A percentile compares a stretch with the other conserved stretches of the same genome.
These are phyloP conservation scores for Anthoscopus minutus DNA, from an alignment of 2,113 vertebrate genomes.

Conservation along the genomic window DNA sequence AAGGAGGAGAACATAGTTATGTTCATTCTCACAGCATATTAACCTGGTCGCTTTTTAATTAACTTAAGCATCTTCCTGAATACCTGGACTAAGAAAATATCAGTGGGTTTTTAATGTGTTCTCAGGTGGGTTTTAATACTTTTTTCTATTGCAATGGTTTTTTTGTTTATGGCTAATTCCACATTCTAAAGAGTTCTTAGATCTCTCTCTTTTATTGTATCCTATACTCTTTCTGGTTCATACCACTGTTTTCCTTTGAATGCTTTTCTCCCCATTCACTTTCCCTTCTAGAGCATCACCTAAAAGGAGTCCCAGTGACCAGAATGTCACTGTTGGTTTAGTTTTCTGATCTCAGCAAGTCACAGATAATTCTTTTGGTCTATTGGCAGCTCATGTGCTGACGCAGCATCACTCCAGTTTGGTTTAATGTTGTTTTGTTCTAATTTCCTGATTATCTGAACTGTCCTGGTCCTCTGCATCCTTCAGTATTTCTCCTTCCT, in stretches of 20 bases:
- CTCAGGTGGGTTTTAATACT: background rate
- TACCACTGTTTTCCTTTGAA: background rate
- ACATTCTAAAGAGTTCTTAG: background rate
- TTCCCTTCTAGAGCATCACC: background rate
- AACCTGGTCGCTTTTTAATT: background rate
- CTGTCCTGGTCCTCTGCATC: conserved; percentile 16
- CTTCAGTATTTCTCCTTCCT: conserved; percentile 36
- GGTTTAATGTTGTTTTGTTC: conserved; percentile 48
- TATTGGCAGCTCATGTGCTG: conserved; percentile 11
- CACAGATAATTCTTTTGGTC: conserved; percentile 14
- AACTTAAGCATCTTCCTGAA: background rate
- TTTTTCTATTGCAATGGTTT: background rate
- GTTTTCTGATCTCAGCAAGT: conserved; percentile 25
- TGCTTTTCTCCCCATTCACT: background rate
- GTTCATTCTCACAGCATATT: background rate
- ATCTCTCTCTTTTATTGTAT: background rate
- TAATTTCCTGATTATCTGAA: conserved; percentile 52
- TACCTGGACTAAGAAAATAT: background rate
- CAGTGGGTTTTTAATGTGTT: background rate
- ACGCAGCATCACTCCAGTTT: background rate
- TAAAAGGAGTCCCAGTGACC: background rate
- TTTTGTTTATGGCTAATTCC: background rate
- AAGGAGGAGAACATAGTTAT: background rate
- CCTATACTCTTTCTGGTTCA: background rate
- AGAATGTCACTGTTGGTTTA: conserved; percentile 19